Base-by-base conservation (phyloP, 2,797 vertebrate species). In the Dermochelys coriacea region DNA sequence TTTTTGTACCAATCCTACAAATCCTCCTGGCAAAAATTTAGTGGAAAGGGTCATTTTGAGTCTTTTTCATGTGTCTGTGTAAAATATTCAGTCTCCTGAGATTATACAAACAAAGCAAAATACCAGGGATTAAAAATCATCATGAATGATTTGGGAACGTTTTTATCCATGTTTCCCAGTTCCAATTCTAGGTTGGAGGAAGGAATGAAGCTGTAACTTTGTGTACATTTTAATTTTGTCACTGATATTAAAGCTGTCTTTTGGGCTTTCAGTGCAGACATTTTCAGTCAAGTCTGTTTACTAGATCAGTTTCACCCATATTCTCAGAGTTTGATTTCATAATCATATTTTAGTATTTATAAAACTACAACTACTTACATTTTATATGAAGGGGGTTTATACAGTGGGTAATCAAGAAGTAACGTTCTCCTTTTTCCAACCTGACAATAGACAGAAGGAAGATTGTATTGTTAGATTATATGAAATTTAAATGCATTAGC, bases 401-500 rank as follows among this genome's bases (percentile, higher is more conserved):
- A 31, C 18, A 77, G 74, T 77, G 25, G 27, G 45, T 77, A 14
- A 77, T 47, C 74, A 27, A 47, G 79, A 18, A 88, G 93, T n/a
- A 92, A 96, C 37, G 5, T n/a, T 51, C 27, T 23, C 52, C 87
- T 88, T 3, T 11, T 80, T 49, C 25, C 5, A 91, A 2, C 84
- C 50, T 47, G 79, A 64, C 25, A 86, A 51, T 50, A 93, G 85
- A 57, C n/a, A 45, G 31, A 31, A 85, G 45, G 51, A 82, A 83
- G 80, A 59, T 77, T 50, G 41, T 89, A 91, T 85, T 86, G 83
- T 82, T 96, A 92, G 94, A 96, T 93, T 92, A 86, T 37, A 90
- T 4, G 52, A 95, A 89, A 93, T 87, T 93, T 95, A 96, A 98
- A 94, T 96, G 84, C 87, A 96, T 93, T 94, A 96, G 82, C 90